Base-by-base conservation (phyloP, 2,113 vertebrate species). In the Labeo catla region DNA sequence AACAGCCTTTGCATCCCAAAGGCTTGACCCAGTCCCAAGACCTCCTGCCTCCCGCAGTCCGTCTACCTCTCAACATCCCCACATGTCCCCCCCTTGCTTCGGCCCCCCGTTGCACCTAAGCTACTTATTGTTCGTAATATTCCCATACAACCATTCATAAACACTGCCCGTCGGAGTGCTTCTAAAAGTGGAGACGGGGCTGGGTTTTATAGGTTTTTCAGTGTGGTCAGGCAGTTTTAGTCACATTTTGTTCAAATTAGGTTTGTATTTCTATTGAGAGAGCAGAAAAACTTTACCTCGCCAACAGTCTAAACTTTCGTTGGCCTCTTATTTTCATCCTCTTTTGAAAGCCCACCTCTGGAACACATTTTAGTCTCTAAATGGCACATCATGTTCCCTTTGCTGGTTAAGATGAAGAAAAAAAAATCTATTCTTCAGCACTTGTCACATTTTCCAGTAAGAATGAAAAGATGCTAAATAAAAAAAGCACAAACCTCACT, bases 21-120 rank as follows among this genome's bases (percentile, higher is more conserved):
- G 66, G 66, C 28, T 23, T 86, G 83, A 89, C 85, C 50, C 73
- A 87, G 65, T 81, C 83, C 54, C 50, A 84, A 57, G 63, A 81
- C 80, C n/a, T 65, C 82, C 12, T 39, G 49, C 85, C 59, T 86
- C 76, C 74, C 36, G 43, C 78, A 36, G 59, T 76, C 63, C 54
- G 74, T 82, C 86, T 70, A 70, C 52, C 61, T 68, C 82, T 13
- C 66, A 36, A 59, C 23, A 77, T 76, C 52, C 83, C 10, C 28
- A 39, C 15, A 61, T 63, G 74, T 39, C 39, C 39, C 72, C 34
- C 57, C 39, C 28, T 45, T 63, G 13, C 43, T 45, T 10, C 65
- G 21, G 45, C 47, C 52, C 39, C 68, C n/a, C 3, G 36, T 61
- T 21, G 19, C 39, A 21, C 54, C 13, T 54, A 79, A 83, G 74